Evolutionary conservation across 1,140 invertebrate species (phyloP).

Genomic region (Hydropsyche tenuis): DNA sequence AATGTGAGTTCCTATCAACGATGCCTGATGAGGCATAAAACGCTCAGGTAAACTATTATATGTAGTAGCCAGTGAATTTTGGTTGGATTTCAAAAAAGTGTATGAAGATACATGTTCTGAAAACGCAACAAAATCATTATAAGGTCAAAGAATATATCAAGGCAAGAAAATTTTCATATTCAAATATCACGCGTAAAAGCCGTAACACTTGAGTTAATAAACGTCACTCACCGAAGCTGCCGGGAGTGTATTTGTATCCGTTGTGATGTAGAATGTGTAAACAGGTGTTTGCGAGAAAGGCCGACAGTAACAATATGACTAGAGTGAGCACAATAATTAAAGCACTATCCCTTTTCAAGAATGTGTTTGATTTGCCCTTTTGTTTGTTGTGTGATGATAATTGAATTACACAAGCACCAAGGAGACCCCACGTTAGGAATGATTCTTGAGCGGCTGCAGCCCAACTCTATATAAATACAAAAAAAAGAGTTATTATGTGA

Average conservation of each 20-base stretch:
- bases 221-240: constrained; percentile 79
- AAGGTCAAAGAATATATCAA: constrained; percentile 10
- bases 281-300: constrained; percentile 82
- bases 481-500: constrained; percentile 19
- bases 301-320: constrained; percentile 73
- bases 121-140: constrained; percentile 54
- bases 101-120: constrained; percentile 80
- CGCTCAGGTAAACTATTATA: constrained; percentile 64
- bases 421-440: constrained; percentile 87
- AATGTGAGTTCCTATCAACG: constrained; percentile 74
- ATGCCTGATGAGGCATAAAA: constrained; percentile 73
- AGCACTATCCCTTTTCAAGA: constrained; percentile 79
- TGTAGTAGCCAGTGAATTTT: constrained; percentile 60
- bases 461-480: constrained; percentile 73
- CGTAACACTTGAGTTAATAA: constrained; percentile 15
- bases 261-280: constrained; percentile 74
- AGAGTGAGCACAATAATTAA: constrained; percentile 81
- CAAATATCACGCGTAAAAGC: background rate
- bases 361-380: constrained; percentile 64
- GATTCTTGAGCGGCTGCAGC: constrained; percentile 85
- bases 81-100: constrained; percentile 69
- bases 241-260: constrained; percentile 77
- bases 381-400: constrained; percentile 77
- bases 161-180: constrained; percentile 22
- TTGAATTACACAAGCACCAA: constrained; percentile 86